Evolutionary conservation across 1,140 invertebrate genomes (phyloP), one percentile per base, ranked within the genome.

Genomic region (Colletes latitarsis): DNA sequence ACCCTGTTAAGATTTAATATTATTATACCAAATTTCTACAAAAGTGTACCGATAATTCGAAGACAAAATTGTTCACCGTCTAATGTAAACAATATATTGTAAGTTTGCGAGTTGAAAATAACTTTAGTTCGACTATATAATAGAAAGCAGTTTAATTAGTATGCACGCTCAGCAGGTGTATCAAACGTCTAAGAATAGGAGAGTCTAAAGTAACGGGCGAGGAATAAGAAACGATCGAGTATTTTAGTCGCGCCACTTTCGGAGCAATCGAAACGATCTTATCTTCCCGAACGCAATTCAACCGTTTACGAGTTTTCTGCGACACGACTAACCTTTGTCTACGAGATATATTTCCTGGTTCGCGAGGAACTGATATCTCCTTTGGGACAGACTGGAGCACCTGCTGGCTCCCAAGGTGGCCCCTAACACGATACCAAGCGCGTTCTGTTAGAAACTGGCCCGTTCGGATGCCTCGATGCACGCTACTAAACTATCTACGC

Each of bases 331-430:
- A 75, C 69, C 77, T 81, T 81, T 83, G 85, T 82, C 77, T 76
- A 58, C 67, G 72, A 80, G 82, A 87, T 81, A 82, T 82, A 80
- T 87, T 77, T 82, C 64, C 79, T 63, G 77, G 78, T 79, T 82
- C 63, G 63, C 79, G 76, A 77, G 79, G 49, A 84, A 75, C 81
- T 73, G 86, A 88, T 88, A 82, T 15, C 75, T 86, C 85, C 85
- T 73, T 1, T 43, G 86, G 66, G 86, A 82, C 53, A 79, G 30
- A 57, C 70, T 19, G 30, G 62, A 71, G 76, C 86, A 88, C 76
- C 86, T 88, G 86, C 68, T 84, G 82, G 79, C 79, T 88, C 86
- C 86, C 86, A 88, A 84, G 82, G 76, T 75, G 85, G 72, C 68
- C 78, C 30, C 79, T 82, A 87, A 84, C 85, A 72, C 86, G 77